Percentiles rank a stretch among this genome's conserved stretches.
Evolutionary conservation across 1,140 invertebrate genomes (phyloP).

Genomic region (Ylistrum balloti): DNA sequence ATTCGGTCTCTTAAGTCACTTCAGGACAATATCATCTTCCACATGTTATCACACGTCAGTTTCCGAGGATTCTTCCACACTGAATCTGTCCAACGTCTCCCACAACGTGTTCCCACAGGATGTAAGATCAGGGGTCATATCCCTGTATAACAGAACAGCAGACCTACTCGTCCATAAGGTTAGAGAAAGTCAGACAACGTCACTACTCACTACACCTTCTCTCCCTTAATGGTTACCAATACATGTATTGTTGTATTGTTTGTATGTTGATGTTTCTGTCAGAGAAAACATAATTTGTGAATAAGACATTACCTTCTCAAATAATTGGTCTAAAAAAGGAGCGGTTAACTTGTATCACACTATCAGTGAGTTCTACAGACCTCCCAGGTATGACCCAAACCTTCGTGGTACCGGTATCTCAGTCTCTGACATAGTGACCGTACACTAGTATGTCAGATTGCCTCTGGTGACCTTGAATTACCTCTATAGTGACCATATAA

Average conservation of each 20-base stretch:
- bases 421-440: not conserved
- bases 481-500: not conserved
- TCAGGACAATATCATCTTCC: not conserved
- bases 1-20: not conserved
- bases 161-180: not conserved
- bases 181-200: not conserved
- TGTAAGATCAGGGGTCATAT: not conserved
- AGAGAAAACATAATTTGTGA: too few relatives aligned
- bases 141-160: not conserved
- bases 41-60: not conserved
- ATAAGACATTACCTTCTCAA: too few relatives aligned
- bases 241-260: not conserved
- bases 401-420: not conserved
- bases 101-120: not conserved
- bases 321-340: too few relatives aligned
- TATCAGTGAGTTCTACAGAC: slow-evolving; percentile 25
- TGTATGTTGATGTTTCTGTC: not conserved
- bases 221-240: not conserved
- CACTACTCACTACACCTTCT: not conserved
- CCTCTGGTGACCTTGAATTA: not conserved
- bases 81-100: not conserved
- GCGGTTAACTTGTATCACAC: not conserved
- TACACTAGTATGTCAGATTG: not conserved
- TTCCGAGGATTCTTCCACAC: not conserved
- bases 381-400: not conserved